These are phyloP conservation scores for Ianthella basta DNA, from an alignment of 37 sponge, comb jelly and placozoan genomes.

Conservation along the genomic window DNA sequence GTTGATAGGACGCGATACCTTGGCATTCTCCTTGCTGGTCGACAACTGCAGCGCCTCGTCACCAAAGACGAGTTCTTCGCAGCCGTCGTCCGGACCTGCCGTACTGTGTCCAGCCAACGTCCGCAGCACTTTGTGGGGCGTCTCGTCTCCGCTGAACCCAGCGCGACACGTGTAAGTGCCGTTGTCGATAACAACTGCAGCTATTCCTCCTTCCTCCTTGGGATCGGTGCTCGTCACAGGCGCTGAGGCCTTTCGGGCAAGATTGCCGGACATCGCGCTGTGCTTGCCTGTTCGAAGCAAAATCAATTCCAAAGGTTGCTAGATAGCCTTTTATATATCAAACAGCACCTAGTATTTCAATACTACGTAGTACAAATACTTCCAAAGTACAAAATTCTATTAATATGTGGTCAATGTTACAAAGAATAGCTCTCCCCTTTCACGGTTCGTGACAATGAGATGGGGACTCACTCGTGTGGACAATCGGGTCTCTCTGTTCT, in stretches of 20 bases:
- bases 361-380: no score
- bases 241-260: neutral
- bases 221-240: neutral
- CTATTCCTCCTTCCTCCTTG: conserved; percentile 33
- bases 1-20: conserved; percentile 22
- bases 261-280: neutral
- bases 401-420: no score
- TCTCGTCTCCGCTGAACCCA: conserved; percentile 66
- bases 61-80: conserved; percentile 41
- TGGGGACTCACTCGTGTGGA: no score
- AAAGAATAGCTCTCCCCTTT: no score
- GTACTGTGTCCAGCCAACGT: conserved; percentile 23
- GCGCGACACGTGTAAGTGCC: conserved; percentile 64
- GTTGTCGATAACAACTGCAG: conserved; percentile 54
- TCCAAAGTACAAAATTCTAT: no score
- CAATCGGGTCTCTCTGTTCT: no score
- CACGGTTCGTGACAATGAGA: no score
- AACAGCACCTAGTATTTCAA: no score
- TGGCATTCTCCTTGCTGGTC: conserved; percentile 10
- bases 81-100: conserved; percentile 39
- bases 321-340: no score
- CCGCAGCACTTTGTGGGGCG: conserved; percentile 54
- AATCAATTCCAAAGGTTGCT: no score
- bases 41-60: conserved; percentile 34
- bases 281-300: no score